These are phyloP conservation scores for Pelvicachromis taeniatus DNA, from an alignment of 2,113 vertebrate genomes.

Conservation along the genomic window DNA sequence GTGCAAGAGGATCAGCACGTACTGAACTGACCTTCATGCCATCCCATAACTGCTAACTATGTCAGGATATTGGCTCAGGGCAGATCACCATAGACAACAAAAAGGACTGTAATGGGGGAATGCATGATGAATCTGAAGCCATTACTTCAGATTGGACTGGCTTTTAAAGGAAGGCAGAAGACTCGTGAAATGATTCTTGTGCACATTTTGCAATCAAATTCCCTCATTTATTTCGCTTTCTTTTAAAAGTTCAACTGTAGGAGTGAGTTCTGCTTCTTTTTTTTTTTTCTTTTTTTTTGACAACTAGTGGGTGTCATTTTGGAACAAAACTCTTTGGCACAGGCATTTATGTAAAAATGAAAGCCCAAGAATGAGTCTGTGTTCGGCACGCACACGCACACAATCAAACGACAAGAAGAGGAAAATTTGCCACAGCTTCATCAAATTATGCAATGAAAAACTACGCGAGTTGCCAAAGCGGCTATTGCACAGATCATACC, in stretches of 20 bases:
- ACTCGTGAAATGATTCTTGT: not conserved
- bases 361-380: constrained; percentile 22
- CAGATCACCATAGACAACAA: not conserved
- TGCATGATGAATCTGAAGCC: not conserved
- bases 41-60: not conserved
- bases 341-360: constrained; percentile 36
- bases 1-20: not conserved
- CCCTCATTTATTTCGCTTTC: not conserved
- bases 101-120: not conserved
- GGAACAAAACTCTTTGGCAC: constrained; percentile 40
- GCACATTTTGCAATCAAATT: not conserved
- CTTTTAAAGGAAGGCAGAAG: not conserved
- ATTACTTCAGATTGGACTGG: not conserved
- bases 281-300: too few species aligned
- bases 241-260: constrained; percentile 37
- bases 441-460: constrained; percentile 51
- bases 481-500: constrained; percentile 52
- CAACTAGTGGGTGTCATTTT: constrained; percentile 53
- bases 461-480: constrained; percentile 34
- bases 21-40: not conserved
- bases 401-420: constrained; percentile 19
- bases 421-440: constrained; percentile 25
- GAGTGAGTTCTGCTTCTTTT: constrained; percentile 41
- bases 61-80: not conserved
- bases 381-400: constrained; percentile 5